phyloP scores from a whole-genome alignment of 1,140 invertebrate genomes.

The Eubasilissa regina region DNA sequence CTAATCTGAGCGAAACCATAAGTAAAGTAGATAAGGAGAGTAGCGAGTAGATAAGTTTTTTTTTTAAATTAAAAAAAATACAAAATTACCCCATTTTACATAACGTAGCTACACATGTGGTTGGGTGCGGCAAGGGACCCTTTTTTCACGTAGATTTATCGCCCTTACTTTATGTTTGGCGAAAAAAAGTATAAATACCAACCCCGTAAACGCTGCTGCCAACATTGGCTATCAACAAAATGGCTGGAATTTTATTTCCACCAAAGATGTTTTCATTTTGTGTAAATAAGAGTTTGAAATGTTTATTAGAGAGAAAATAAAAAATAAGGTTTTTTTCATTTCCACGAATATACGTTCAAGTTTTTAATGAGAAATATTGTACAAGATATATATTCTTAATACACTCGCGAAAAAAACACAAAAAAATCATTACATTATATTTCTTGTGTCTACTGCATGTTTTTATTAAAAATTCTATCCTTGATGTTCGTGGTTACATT shows the following conservation, averaged over 20 bases:
- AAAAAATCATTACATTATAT: no score
- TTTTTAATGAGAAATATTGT: no score
- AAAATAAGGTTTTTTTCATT: no score
- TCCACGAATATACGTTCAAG: no score
- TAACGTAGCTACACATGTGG: slow-evolving; percentile 20
- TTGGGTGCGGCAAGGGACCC: slow-evolving; percentile 32
- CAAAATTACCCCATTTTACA: slow-evolving; percentile 7
- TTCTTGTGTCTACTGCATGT: no score
- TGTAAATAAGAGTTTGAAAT: slow-evolving; percentile 17
- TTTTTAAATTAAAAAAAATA: neutral
- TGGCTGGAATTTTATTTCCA: slow-evolving; percentile 29
- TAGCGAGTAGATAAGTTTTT: neutral
- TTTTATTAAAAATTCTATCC: no score
- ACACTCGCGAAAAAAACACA: no score
- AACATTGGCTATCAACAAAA: slow-evolving; percentile 45
- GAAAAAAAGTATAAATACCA: slow-evolving; percentile 53
- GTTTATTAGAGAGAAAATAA: no score
- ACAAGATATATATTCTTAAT: no score
- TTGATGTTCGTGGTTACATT: no score
- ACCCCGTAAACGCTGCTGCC: slow-evolving; percentile 39
- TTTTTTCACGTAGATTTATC: slow-evolving; percentile 55
- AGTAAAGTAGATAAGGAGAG: neutral
- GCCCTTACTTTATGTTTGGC: slow-evolving; percentile 49
- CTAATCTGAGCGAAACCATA: no score
- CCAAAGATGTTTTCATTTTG: slow-evolving; percentile 31